These are phyloP conservation scores for Drosophila prosaltans DNA, from an alignment of 1,140 invertebrate species.

Conservation along the genomic window DNA sequence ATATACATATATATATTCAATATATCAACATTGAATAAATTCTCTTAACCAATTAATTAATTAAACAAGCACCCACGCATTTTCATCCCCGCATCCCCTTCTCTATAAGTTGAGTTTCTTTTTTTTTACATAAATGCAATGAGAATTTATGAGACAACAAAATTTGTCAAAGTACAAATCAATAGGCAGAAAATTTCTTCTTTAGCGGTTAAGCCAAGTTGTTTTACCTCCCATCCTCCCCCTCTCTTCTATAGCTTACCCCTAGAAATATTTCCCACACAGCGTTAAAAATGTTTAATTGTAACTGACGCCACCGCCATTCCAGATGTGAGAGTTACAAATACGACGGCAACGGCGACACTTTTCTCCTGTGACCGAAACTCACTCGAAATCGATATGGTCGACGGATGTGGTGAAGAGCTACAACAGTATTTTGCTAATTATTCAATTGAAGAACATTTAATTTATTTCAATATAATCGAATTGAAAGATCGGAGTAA, in stretches of 20 bases:
- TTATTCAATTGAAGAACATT: constrained; percentile 82
- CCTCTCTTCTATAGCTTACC: background rate
- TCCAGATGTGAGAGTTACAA: constrained; percentile 40
- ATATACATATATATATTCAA: constrained; percentile 6
- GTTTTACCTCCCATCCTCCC: background rate
- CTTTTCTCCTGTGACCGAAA: constrained; percentile 12
- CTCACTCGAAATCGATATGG: constrained; percentile 55
- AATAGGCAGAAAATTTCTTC: constrained; percentile 39
- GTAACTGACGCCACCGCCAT: constrained; percentile 67
- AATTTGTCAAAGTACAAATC: constrained; percentile 75
- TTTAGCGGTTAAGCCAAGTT: constrained; percentile 4
- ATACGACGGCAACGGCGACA: constrained; percentile 40
- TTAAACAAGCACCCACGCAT: constrained; percentile 61
- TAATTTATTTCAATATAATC: constrained; percentile 82
- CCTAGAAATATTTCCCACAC: constrained; percentile 58
- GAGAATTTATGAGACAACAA: constrained; percentile 67
- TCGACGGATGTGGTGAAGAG: background rate
- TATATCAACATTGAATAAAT: constrained; percentile 29
- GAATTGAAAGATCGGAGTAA: constrained; percentile 72
- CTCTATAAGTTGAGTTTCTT: constrained; percentile 6
- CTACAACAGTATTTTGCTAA: constrained; percentile 56
- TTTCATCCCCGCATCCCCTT: constrained; percentile 22
- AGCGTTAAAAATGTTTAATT: constrained; percentile 54
- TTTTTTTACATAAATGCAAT: constrained; percentile 75
- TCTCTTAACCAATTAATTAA: constrained; percentile 70